Percentiles rank a stretch among this genome's conserved stretches.
These are phyloP conservation scores for Monochamus alternatus DNA, from an alignment of 2,888 invertebrate species.

Conservation along the genomic window DNA sequence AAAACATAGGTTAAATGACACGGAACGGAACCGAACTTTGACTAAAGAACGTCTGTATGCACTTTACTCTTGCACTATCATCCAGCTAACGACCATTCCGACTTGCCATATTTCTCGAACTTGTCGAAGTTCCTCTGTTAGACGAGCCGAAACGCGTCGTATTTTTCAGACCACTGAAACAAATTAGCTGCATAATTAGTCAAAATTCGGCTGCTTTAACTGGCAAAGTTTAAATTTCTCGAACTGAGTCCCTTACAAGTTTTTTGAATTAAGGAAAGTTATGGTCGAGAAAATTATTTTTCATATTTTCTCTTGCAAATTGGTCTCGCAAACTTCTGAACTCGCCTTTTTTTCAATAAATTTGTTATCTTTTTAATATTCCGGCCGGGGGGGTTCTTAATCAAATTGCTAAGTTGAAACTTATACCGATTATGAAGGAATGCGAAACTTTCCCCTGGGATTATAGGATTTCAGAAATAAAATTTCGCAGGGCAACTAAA, in stretches of 20 bases:
- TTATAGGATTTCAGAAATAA: not conserved
- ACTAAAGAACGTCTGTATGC: too few species aligned
- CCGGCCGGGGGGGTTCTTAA: constrained; percentile 1
- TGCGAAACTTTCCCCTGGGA: not conserved
- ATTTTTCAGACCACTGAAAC: constrained; percentile 56
- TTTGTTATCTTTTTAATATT: constrained; percentile 45
- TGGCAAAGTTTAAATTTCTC: constrained; percentile 42
- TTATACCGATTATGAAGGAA: not conserved
- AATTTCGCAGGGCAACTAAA: too few species aligned
- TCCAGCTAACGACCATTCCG: constrained; percentile 31
- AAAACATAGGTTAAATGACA: too few species aligned
- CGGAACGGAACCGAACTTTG: too few species aligned
- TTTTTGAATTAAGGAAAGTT: constrained; percentile 39
- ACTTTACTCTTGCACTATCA: not conserved
- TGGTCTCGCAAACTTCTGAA: constrained; percentile 45
- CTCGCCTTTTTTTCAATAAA: constrained; percentile 69
- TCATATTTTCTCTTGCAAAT: constrained; percentile 52
- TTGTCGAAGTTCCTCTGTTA: constrained; percentile 43
- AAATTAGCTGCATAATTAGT: constrained; percentile 62
- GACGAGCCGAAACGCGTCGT: constrained; percentile 47
- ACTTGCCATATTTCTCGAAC: constrained; percentile 44
- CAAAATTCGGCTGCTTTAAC: constrained; percentile 50
- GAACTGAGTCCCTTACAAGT: constrained; percentile 26
- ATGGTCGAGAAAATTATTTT: constrained; percentile 50
- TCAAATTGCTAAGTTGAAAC: not conserved